Evolutionary conservation across 1,140 invertebrate species (phyloP), one percentile per base, ranked within the genome.

Genomic region (Neodiprion lecontei): DNA sequence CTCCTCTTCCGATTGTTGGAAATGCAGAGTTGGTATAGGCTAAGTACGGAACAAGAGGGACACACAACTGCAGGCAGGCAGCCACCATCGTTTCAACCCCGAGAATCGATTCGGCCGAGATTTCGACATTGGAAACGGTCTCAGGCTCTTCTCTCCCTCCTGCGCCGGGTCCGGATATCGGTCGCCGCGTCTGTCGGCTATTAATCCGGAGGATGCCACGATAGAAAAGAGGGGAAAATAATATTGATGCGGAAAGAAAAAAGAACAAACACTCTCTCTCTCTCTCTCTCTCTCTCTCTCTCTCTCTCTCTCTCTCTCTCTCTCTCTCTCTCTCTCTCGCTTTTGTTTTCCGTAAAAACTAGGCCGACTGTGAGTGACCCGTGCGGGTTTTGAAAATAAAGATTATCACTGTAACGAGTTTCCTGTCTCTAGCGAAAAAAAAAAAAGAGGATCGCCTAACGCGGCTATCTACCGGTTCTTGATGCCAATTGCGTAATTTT

Each of bases 31-130:
- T 61, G 53, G 2, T 40, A 28, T 5, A 61, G n/a, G 53, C 53
- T 61, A 61, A 61, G 9, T 61, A 61, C 9, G 53, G 53, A 61
- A 61, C 11, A 61, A 61, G n/a, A 8, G 7, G 53, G n/a, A 61
- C 53, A 61, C 53, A 14, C 53, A 61, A 61, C 53, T 12, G 11
- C n/a, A 40, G 17, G 17, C 17, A 21, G 17, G 28, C 28, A 40
- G 28, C 28, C 28, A 40, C 28, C 28, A 40, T 17, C n/a, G n/a
- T 5, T 61, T 61, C n/a, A 61, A 61, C 53, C 53, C 53, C 3
- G 53, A 61, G 53, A 61, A 61, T 61, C 53, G 53, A 61, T 61
- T 61, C 53, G 53, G 11, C 53, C 53, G 53, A 61, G 53, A 61
- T 61, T 14, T 61, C 11, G 3, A 61, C 53, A 9, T 5, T 17